Percentiles rank a stretch among this genome's conserved stretches.
Conservation (phyloP, 1,140 invertebrate genomes). For the Lutraria rhynchaena region DNA sequence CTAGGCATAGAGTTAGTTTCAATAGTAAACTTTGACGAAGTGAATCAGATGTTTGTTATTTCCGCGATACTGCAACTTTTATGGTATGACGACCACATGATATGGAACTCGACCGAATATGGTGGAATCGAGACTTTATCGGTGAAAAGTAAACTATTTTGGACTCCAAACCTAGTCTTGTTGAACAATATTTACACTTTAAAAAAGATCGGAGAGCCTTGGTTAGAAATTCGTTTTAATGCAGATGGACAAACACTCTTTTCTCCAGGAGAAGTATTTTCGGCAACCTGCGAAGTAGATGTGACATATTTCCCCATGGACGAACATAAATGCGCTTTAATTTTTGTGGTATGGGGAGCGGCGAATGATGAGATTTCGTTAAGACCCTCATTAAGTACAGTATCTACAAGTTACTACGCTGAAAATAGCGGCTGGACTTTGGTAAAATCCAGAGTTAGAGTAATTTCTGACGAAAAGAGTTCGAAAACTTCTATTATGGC, state of each 20-base stretch:
- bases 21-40: constrained; percentile 30
- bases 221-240: neutral
- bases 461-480: neutral
- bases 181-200: neutral
- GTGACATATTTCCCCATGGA: constrained; percentile 94
- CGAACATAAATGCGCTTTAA: constrained; percentile 97
- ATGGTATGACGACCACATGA: constrained; percentile 11
- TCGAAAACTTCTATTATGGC: neutral
- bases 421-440: constrained; percentile 26
- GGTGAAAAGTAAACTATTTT: neutral
- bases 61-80: neutral
- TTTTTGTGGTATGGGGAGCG: neutral
- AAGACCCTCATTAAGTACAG: neutral
- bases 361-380: neutral
- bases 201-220: constrained; percentile 15
- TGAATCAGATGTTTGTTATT: neutral
- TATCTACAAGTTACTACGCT: neutral
- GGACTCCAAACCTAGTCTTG: constrained; percentile 31
- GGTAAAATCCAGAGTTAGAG: too few species aligned
- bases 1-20: neutral
- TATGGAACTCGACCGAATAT: constrained; percentile 21
- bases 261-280: constrained; percentile 74
- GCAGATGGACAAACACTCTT: constrained; percentile 88
- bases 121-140: neutral
- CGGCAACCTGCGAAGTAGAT: constrained; percentile 96